These are phyloP conservation scores for Drosophila triauraria DNA, from an alignment of 1,140 invertebrate genomes.

Conservation along the genomic window DNA sequence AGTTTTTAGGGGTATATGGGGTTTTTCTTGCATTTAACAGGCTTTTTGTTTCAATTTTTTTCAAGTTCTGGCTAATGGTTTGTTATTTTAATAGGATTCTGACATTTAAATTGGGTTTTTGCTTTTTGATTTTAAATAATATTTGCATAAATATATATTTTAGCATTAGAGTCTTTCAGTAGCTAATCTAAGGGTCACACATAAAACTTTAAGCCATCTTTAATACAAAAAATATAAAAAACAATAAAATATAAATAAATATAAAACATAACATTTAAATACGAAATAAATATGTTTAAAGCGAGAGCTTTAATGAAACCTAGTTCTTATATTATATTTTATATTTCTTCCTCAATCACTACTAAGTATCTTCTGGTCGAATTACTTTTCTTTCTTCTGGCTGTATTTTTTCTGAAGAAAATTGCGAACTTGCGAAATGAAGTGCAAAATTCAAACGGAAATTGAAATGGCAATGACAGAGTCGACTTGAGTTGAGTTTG, in stretches of 20 bases:
- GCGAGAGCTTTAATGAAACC: too few species aligned
- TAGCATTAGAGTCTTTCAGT: not conserved
- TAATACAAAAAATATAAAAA: too few species aligned
- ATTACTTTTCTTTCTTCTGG: not conserved
- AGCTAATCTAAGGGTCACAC: too few species aligned
- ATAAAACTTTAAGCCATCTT: too few species aligned
- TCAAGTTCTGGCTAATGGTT: too few species aligned
- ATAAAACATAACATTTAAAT: too few species aligned
- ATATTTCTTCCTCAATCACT: not conserved
- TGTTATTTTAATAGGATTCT: too few species aligned
- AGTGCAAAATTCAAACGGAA: conserved; percentile 84
- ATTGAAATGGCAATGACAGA: conserved; percentile 83
- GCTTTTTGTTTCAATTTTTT: not conserved
- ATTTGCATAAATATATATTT: too few species aligned
- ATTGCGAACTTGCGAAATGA: conserved; percentile 83
- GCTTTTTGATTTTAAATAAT: not conserved
- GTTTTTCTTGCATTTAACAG: not conserved
- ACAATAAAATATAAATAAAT: too few species aligned
- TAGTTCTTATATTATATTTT: too few species aligned
- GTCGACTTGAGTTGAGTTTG: conserved; percentile 66
- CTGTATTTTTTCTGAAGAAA: conserved; percentile 58
- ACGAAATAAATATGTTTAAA: too few species aligned
- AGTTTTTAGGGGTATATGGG: not conserved
- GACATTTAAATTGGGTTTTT: not conserved
- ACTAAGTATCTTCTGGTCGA: not conserved